Conservation (phyloP, 2,113 vertebrate species). For the Verasper variegatus region DNA sequence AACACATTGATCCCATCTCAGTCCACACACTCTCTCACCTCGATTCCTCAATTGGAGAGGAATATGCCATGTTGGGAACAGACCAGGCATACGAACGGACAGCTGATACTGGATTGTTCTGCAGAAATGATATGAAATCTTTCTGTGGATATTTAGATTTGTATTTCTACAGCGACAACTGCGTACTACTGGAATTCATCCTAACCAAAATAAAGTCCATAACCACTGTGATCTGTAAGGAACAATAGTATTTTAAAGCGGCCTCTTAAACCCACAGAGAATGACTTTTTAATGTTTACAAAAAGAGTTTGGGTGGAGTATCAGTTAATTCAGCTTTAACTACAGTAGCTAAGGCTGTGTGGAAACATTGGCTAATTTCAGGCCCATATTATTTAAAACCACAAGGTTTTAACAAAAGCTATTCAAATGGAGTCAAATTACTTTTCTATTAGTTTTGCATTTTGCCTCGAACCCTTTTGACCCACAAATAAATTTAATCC, state of each 20-base stretch:
- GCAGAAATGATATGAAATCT: conserved; percentile 9
- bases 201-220: conserved; percentile 21
- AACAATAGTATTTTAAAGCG: conserved; percentile 40
- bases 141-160: conserved; percentile 12
- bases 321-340: conserved; percentile 52
- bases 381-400: not conserved
- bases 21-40: too few relatives aligned
- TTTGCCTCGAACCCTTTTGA: not conserved
- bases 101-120: not conserved
- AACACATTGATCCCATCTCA: too few relatives aligned
- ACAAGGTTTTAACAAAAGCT: conserved; percentile 8
- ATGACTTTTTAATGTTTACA: conserved; percentile 50
- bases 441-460: not conserved
- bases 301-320: conserved; percentile 52
- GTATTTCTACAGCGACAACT: conserved; percentile 28
- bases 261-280: conserved; percentile 30
- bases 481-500: not conserved
- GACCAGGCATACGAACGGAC: not conserved
- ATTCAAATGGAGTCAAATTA: conserved; percentile 22
- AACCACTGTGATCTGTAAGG: conserved; percentile 20
- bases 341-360: conserved; percentile 38
- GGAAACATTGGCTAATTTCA: conserved; percentile 60
- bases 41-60: not conserved
- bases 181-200: conserved; percentile 37
- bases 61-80: conserved; percentile 10